These are phyloP conservation scores for Daktulosphaira vitifoliae DNA, from an alignment of 1,140 invertebrate genomes.

Conservation along the genomic window DNA sequence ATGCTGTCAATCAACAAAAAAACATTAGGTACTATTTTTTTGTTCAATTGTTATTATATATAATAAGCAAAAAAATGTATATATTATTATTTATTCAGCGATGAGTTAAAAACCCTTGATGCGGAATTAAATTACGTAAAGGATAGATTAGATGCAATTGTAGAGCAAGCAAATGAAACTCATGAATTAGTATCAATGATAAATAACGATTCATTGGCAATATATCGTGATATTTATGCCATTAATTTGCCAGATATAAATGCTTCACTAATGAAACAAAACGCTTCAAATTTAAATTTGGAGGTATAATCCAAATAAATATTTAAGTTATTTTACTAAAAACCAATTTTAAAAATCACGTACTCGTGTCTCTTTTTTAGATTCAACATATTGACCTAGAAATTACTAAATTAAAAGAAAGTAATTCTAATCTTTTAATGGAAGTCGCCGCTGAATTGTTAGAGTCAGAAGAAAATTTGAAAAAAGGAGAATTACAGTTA, in stretches of 20 bases:
- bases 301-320: conserved; percentile 50
- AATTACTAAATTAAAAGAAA: conserved; percentile 35
- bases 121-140: conserved; percentile 52
- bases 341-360: too few species aligned
- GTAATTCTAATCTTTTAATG: conserved; percentile 44
- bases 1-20: conserved; percentile 68
- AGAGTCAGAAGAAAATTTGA: conserved; percentile 48
- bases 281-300: conserved; percentile 53
- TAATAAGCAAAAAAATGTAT: conserved; percentile 29
- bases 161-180: conserved; percentile 60
- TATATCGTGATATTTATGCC: conserved; percentile 66
- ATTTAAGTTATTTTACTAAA: too few species aligned
- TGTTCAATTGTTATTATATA: neutral
- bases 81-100: conserved; percentile 45
- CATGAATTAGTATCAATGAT: conserved; percentile 60
- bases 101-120: conserved; percentile 53
- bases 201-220: conserved; percentile 66
- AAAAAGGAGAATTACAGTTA: conserved; percentile 50
- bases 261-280: conserved; percentile 55
- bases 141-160: conserved; percentile 58
- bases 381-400: conserved; percentile 39
- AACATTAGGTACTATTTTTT: conserved; percentile 54
- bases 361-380: too few species aligned
- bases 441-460: conserved; percentile 53
- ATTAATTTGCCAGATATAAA: conserved; percentile 66